Conservation (phyloP, 2,797 vertebrate species). For the Gymnodraco acuticeps region DNA sequence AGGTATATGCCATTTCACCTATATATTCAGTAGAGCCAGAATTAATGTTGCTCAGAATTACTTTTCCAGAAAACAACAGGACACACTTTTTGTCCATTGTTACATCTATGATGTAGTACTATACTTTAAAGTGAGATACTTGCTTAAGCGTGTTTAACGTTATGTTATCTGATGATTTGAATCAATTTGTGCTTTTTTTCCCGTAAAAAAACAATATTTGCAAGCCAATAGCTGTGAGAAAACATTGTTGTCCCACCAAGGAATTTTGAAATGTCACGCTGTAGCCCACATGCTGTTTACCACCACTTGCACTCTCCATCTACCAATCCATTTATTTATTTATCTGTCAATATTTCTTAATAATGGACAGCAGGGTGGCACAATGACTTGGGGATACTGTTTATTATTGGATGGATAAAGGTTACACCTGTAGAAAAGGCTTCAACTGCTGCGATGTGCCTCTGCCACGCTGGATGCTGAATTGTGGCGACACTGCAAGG, state of each 20-base stretch:
- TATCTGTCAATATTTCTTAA: slow-evolving; percentile 40
- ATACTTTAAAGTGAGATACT: not conserved
- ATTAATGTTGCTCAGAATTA: slow-evolving; percentile 4
- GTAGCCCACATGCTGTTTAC: slow-evolving; percentile 48
- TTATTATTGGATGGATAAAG: slow-evolving; percentile 23
- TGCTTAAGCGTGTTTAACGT: not conserved
- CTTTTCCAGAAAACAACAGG: not conserved
- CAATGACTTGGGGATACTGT: not conserved
- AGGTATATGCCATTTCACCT: not conserved
- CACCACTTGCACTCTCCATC: slow-evolving; percentile 32
- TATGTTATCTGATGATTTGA: not conserved
- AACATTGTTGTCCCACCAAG: slow-evolving; percentile 20
- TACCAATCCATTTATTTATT: slow-evolving; percentile 28
- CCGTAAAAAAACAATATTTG: slow-evolving; percentile 27
- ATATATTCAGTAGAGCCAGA: slow-evolving; percentile 6
- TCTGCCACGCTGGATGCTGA: not conserved
- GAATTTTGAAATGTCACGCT: slow-evolving; percentile 29
- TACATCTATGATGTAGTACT: not conserved
- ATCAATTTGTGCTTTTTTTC: not conserved
- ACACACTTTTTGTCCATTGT: not conserved
- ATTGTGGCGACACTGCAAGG: not conserved
- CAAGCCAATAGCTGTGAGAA: slow-evolving; percentile 21
- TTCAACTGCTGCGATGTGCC: not conserved
- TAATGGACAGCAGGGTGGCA: slow-evolving; percentile 13
- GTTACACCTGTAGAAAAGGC: slow-evolving; percentile 2